Base-by-base conservation (phyloP, 2,888 invertebrate species). In the Lepidochrysops patricia region DNA sequence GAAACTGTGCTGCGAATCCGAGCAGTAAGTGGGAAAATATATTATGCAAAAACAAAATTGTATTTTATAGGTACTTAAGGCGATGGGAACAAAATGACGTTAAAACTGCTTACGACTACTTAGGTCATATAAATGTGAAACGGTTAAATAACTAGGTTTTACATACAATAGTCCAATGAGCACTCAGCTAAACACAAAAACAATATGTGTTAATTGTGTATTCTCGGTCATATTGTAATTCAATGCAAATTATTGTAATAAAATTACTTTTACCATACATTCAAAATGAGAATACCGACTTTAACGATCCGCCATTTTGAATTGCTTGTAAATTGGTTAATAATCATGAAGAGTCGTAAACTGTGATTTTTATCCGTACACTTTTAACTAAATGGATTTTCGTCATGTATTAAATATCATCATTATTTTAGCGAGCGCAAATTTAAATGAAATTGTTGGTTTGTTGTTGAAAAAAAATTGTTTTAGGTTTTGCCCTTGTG, bases 271-370 rank as follows among this genome's bases (percentile, higher is more conserved):
- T 54, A 54, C 32, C 54, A 54, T 52, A 7, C 52, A 29, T 54
- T 29, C 29, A 12, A 54, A 54, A 13, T 12, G 29, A 29, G 27
- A 52, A 13, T 52, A 54, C 23, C 6, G 9, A 25, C 13, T 9
- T 52, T 52, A 52, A 52, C 43, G 27, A 27, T 52, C 19, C 54
- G 29, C 54, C 54, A 54, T 54, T 54, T 54, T 54, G 54, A 54
- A 54, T 32, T 54, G 54, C 54, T 54, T 29, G 29, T 32, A 27
- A 50, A 50, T 26, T 50, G 19, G 9, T 13, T 43, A 43, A 43
- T 43, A 43, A 43, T 43, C 43, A 43, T 19, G 19, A 43, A 23
- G 4, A 43, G 43, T 43, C 43, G 43, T 43, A 43, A 43, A 43
- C 43, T 43, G 43, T 23, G 43, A 43, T 43, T 43, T 43, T 43